Percentiles rank a stretch among this genome's conserved stretches.
Conservation (phyloP, 2,797 vertebrate genomes). For the Syndactyla subalaris region DNA sequence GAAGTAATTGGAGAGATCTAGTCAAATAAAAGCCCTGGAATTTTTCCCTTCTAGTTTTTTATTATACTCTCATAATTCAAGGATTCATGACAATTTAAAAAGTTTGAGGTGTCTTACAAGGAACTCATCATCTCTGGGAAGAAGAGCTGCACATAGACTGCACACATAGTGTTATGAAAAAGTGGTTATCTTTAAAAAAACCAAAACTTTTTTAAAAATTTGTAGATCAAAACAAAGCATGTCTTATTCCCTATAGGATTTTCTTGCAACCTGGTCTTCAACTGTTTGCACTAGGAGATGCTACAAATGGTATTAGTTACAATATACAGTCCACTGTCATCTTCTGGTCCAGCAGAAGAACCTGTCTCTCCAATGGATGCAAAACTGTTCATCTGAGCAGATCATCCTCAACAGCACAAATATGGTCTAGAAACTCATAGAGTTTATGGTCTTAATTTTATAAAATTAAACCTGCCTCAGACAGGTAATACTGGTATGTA, state of each 20-base stretch:
- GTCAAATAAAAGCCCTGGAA: conserved; percentile 2
- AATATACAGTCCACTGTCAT: conserved; percentile 65
- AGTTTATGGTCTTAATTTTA: conserved; percentile 82
- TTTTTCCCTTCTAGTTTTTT: not conserved
- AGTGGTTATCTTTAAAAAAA: conserved; percentile 57
- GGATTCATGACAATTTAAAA: conserved; percentile 31
- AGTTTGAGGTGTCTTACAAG: conserved; percentile 7
- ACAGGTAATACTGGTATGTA: conserved; percentile 77
- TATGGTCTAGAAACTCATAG: conserved; percentile 80
- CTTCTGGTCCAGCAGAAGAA: conserved; percentile 76
- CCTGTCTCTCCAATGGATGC: conserved; percentile 67
- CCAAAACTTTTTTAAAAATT: not conserved
- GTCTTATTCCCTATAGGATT: conserved; percentile 27
- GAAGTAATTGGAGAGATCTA: not conserved
- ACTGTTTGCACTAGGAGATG: conserved; percentile 49
- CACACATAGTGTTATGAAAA: conserved; percentile 46
- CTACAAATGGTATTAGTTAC: conserved; percentile 55
- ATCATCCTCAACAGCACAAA: conserved; percentile 76
- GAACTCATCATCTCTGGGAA: conserved; percentile 8
- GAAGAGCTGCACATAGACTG: conserved; percentile 55
- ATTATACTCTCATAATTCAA: conserved; percentile 13
- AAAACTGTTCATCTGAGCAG: conserved; percentile 76
- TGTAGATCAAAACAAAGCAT: conserved; percentile 43
- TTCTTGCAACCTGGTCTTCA: conserved; percentile 62
- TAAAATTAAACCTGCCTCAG: conserved; percentile 83